A percentile compares a stretch with the other conserved stretches of the same genome.
Conservation (phyloP, 2,113 vertebrate species). For the Speoplatyrhinus poulsoni region DNA sequence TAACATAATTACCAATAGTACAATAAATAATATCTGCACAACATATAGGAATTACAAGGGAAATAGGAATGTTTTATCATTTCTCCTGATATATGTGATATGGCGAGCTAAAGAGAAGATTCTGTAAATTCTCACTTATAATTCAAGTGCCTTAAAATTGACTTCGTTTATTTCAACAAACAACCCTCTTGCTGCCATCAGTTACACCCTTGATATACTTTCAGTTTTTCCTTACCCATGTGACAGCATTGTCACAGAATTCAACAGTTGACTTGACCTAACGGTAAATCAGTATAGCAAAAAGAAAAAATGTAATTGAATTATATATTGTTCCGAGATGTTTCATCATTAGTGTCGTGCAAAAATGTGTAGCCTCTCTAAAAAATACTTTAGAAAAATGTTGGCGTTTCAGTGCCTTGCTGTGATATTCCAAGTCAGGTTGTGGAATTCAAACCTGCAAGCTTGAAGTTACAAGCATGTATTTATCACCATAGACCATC, state of each 20-base stretch:
- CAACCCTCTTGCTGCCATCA: too few relatives aligned
- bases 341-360: too few relatives aligned
- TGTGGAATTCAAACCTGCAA: too few relatives aligned
- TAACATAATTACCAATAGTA: too few relatives aligned
- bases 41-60: neutral
- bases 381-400: too few relatives aligned
- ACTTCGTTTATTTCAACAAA: slow-evolving; percentile 47
- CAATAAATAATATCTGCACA: neutral
- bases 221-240: neutral
- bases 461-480: too few relatives aligned
- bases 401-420: too few relatives aligned
- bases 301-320: neutral
- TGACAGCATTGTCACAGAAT: neutral
- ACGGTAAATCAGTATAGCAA: neutral
- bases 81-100: neutral
- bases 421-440: too few relatives aligned
- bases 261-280: neutral
- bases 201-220: neutral
- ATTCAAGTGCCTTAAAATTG: slow-evolving; percentile 65
- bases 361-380: too few relatives aligned
- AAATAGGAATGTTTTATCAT: neutral
- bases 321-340: neutral
- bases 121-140: slow-evolving; percentile 19
- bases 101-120: neutral
- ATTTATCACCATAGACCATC: too few relatives aligned